Percentiles rank a stretch among this genome's conserved stretches.
These are phyloP conservation scores for Drosophila prolongata DNA, from an alignment of 2,888 invertebrate genomes.

Conservation along the genomic window DNA sequence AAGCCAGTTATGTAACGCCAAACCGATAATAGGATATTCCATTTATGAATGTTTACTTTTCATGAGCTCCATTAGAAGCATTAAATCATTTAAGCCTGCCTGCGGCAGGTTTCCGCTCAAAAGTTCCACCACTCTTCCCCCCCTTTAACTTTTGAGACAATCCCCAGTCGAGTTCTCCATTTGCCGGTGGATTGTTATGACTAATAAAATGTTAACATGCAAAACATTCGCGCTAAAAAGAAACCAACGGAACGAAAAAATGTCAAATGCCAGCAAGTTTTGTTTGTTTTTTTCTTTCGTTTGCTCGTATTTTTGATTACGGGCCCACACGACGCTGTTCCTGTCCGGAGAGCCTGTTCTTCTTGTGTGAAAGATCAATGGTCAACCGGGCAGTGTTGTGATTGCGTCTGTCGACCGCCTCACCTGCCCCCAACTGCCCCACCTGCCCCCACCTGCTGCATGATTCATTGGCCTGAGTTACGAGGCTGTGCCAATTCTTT, in stretches of 20 bases:
- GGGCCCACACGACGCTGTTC: constrained; percentile 32
- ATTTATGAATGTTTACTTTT: constrained; percentile 9
- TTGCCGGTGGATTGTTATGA: constrained; percentile 69
- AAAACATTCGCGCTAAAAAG: constrained; percentile 71
- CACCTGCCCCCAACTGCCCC: constrained; percentile 17
- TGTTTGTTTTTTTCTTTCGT: constrained; percentile 46
- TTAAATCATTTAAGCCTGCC: constrained; percentile 53
- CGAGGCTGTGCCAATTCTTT: constrained; percentile 70
- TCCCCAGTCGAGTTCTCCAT: constrained; percentile 23
- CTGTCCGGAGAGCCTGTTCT: constrained; percentile 27
- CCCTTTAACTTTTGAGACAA: constrained; percentile 17
- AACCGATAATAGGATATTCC: not conserved
- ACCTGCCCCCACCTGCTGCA: constrained; percentile 43
- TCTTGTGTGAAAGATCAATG: constrained; percentile 68
- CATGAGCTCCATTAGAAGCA: constrained; percentile 28
- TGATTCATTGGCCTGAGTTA: constrained; percentile 73
- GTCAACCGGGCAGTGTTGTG: constrained; percentile 64
- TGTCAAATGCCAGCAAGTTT: constrained; percentile 76
- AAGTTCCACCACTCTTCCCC: constrained; percentile 4
- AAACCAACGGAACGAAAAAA: constrained; percentile 55
- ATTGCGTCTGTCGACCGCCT: constrained; percentile 55
- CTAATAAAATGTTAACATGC: constrained; percentile 82
- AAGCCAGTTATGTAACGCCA: not conserved
- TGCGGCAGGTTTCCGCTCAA: constrained; percentile 51
- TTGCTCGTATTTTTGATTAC: constrained; percentile 33